These are phyloP conservation scores for Esox masquinongy DNA, from an alignment of 2,797 vertebrate genomes.

Conservation along the genomic window DNA sequence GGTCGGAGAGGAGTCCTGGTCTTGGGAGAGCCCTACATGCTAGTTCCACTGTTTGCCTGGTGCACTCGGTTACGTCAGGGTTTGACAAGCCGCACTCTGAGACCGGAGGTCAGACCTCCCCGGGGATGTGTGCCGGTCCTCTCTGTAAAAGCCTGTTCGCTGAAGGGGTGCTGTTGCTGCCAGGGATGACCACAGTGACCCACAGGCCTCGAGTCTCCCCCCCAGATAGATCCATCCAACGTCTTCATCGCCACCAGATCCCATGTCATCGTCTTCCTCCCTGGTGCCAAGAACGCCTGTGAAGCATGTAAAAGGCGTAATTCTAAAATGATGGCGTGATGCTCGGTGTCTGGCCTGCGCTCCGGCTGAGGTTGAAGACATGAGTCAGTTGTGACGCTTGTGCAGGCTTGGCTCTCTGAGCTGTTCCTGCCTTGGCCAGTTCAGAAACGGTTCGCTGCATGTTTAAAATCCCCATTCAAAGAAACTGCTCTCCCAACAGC, in stretches of 20 bases:
- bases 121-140: constrained; percentile 37
- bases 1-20: constrained; percentile 38
- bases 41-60: constrained; percentile 51
- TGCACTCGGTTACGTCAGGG: constrained; percentile 42
- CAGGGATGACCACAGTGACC: constrained; percentile 58
- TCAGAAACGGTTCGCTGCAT: constrained; percentile 57
- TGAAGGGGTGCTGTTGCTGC: constrained; percentile 45
- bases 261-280: constrained; percentile 43
- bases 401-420: constrained; percentile 50
- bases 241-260: constrained; percentile 38
- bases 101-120: constrained; percentile 63
- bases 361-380: constrained; percentile 53
- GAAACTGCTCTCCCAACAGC: constrained; percentile 66
- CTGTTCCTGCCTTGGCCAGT: constrained; percentile 37
- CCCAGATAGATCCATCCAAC: constrained; percentile 34
- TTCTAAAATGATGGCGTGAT: constrained; percentile 37
- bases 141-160: constrained; percentile 48
- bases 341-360: constrained; percentile 38
- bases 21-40: constrained; percentile 54
- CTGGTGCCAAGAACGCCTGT: constrained; percentile 43
- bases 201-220: constrained; percentile 53
- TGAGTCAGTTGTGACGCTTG: constrained; percentile 62
- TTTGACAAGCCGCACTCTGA: constrained; percentile 55
- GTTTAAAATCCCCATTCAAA: constrained; percentile 71
- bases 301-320: constrained; percentile 34